Evolutionary conservation across 2,113 vertebrate genomes (phyloP), one percentile per base, ranked within the genome.

Genomic region (Apaloderma vittatum): DNA sequence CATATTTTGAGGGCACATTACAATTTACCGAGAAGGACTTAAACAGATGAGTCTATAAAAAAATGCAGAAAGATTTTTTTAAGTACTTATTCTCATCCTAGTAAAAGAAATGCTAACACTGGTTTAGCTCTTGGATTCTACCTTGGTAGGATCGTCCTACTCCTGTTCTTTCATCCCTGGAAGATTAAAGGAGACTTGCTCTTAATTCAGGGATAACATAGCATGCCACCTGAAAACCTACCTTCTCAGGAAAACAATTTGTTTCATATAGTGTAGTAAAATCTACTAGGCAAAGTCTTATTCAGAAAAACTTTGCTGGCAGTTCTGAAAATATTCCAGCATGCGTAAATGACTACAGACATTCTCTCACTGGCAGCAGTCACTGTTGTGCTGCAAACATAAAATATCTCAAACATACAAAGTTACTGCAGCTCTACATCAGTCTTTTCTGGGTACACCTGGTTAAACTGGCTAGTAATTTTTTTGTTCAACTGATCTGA

Each of bases 1-100:
- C 3, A 0, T 37, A 65, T 77, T 61, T 81, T 75, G 6, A 63
- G 20, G 80, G 2, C 0, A 3, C 9, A 36, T 1, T 71, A 17
- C 17, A 46, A 32, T 67, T 80, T 74, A 48, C 26, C 52, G 54
- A 78, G 40, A 81, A 86, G 66, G 19, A 70, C 8, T 74, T 86
- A 8, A 77, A 49, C 2, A 89, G 29, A 49, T 30, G 5, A 86
- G 9, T 12, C 34, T 36, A 32, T 32, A 76, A 70, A 86, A 70
- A 86, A 54, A 51, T 2, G 57, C 15, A 63, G 11, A 17, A 55
- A 55, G n/a, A 52, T 70, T 89, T 70, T 89, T 82, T 67, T 3
- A 89, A 80, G 20, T 19, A 74, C 7, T 59, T 86, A 51, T 45
- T 76, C 52, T 55, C 34, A 91, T 57, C 22, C 27, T 62, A 59